Base-by-base conservation (phyloP, 1,140 invertebrate species). In the Gonatopus flavifemur region DNA sequence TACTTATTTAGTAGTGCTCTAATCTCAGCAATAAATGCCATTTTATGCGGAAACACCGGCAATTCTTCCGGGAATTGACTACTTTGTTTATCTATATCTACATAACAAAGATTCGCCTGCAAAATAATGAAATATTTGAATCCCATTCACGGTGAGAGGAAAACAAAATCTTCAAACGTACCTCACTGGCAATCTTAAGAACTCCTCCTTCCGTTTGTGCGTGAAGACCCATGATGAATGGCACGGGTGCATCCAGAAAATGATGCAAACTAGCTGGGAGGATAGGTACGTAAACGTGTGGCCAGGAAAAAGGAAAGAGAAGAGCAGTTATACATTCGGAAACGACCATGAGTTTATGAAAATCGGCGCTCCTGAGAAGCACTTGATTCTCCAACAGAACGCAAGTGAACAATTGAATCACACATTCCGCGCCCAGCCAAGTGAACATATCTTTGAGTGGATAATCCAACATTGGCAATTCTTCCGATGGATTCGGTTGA, bases 281-380 rank as follows among this genome's bases (percentile, higher is more conserved):
- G 66, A 99, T 98, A 4, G 98, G 98, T 19, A 98, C 97, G 78
- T 99, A 99, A 0, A 98, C 96, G 75, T 99, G 95, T 43, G 96
- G 94, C 97, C 98, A 99, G 5, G 86, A 81, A 71, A 98, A 99
- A 0, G 98, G 97, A 70, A 97, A 93, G 3, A 98, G 76, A 18
- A 99, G 79, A 0, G 90, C 82, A 21, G 88, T 91, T 37, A 99
- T 86, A 60, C 92, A 91, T 78, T 99, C 98, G 12, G 96, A 93
- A 2, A 99, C 93, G 35, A 97, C 80, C 96, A 98, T 99, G 52
- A 99, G 79, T 66, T 90, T 88, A 77, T 96, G 91, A 76, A 94
- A 94, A 81, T 97, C 94, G 88, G 82, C 45, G 41, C 96, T 98
- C 69, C 91, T 88, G 9, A 99, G 80, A 25, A 99, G 81, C 30